These are phyloP conservation scores for Phalacrocorax pelagicus DNA, from an alignment of 2,113 vertebrate genomes.

Conservation along the genomic window DNA sequence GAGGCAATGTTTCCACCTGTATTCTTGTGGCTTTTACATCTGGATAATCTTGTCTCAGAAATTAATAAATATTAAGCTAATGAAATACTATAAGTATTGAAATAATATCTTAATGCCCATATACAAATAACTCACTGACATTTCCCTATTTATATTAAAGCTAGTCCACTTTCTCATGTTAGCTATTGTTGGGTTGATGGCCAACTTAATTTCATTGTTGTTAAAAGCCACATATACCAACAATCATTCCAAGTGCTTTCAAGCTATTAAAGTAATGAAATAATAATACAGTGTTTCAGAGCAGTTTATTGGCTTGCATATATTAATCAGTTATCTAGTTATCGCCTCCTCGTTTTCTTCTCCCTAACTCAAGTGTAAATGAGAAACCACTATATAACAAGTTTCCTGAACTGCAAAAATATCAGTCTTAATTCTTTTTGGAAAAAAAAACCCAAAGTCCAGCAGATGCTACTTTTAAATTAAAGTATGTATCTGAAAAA, in stretches of 20 bases:
- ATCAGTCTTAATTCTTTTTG: neutral
- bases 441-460: too few species aligned
- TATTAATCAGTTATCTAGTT: neutral
- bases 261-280: slow-evolving; percentile 58
- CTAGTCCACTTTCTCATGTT: slow-evolving; percentile 32
- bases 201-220: slow-evolving; percentile 55
- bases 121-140: slow-evolving; percentile 9
- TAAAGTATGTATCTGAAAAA: neutral
- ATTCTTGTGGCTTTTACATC: neutral
- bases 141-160: slow-evolving; percentile 59
- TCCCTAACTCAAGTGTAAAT: neutral
- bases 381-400: neutral
- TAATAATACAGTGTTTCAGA: slow-evolving; percentile 28
- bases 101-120: slow-evolving; percentile 18
- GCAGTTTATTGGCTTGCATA: slow-evolving; percentile 15
- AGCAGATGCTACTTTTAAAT: neutral
- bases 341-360: neutral
- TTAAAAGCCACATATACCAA: slow-evolving; percentile 59
- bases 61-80: slow-evolving; percentile 6
- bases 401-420: neutral
- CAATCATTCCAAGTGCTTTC: slow-evolving; percentile 20
- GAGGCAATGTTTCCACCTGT: neutral
- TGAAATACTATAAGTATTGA: slow-evolving; percentile 14
- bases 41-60: neutral
- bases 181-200: slow-evolving; percentile 53